A percentile compares a stretch with the other conserved stretches of the same genome.
Evolutionary conservation across 2,797 vertebrate species (phyloP).

Genomic region (Phyllotis vaccarum): DNA sequence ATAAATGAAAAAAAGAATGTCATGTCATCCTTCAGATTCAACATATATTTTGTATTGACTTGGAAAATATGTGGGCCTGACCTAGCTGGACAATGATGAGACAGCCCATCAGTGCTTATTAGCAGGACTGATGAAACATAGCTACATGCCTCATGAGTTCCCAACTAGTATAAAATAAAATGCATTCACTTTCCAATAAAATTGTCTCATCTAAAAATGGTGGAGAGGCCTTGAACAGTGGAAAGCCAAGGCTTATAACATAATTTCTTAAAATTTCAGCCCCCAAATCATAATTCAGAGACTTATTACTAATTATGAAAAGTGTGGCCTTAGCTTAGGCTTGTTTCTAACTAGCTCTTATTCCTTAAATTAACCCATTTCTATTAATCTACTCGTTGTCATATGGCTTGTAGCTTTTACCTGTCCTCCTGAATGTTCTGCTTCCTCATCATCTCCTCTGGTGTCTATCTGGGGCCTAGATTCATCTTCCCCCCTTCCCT

Average conservation of each 20-base stretch:
- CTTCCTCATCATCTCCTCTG: neutral
- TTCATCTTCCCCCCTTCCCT: neutral
- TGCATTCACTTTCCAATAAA: conserved; percentile 10
- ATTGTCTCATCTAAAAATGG: conserved; percentile 43
- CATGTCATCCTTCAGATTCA: conserved; percentile 23
- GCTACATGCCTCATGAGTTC: conserved; percentile 51
- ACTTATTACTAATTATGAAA: neutral
- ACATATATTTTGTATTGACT: conserved; percentile 35
- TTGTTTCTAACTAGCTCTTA: neutral
- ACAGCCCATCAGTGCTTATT: conserved; percentile 53
- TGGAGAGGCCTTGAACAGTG: conserved; percentile 9
- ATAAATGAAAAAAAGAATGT: conserved; percentile 41
- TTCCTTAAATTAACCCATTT: neutral
- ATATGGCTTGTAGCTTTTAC: neutral
- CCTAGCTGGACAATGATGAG: conserved; percentile 16
- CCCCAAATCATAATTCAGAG: neutral
- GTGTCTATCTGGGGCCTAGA: neutral
- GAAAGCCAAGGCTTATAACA: neutral
- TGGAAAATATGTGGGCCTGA: conserved; percentile 9
- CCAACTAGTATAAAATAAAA: conserved; percentile 39
- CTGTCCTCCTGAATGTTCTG: neutral
- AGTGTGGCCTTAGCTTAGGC: neutral
- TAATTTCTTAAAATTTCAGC: neutral
- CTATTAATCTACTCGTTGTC: neutral
- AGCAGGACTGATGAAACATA: conserved; percentile 27